A percentile compares a stretch with the other conserved stretches of the same genome.
phyloP scores from a whole-genome alignment of 2,888 invertebrate species.

The Apamea epomidion region DNA sequence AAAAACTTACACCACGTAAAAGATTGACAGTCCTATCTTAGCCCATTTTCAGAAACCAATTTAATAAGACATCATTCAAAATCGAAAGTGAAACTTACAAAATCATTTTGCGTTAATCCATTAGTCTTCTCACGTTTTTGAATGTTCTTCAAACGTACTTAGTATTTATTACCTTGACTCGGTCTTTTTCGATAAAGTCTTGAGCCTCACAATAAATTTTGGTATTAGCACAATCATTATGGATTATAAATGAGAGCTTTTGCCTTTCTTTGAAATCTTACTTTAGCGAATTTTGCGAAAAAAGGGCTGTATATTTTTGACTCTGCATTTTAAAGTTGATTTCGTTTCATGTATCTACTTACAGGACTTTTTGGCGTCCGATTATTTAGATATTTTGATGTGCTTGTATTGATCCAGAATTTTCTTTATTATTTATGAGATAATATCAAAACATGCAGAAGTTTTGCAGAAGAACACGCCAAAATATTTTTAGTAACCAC shows the following conservation, averaged over 20 bases:
- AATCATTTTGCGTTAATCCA: constrained; percentile 33
- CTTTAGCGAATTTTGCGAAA: constrained; percentile 7
- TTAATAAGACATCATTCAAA: constrained; percentile 46
- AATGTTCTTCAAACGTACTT: constrained; percentile 32
- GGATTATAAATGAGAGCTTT: constrained; percentile 25
- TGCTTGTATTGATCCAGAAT: no score
- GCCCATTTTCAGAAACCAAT: constrained; percentile 46
- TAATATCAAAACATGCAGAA: no score
- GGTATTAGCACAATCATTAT: constrained; percentile 29
- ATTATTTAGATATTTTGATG: background rate
- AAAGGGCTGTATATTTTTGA: background rate
- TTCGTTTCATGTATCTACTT: background rate
- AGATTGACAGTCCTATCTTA: constrained; percentile 35
- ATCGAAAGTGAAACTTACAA: constrained; percentile 32
- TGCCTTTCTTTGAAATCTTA: constrained; percentile 7
- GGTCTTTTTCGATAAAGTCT: constrained; percentile 30
- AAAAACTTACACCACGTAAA: constrained; percentile 35
- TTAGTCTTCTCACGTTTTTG: constrained; percentile 34
- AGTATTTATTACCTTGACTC: constrained; percentile 36
- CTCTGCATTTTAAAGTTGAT: background rate
- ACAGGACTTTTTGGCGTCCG: background rate
- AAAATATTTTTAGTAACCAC: no score
- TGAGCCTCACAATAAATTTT: constrained; percentile 37
- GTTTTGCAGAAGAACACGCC: no score
- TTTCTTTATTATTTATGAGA: no score